A percentile compares a stretch with the other conserved stretches of the same genome.
These are phyloP conservation scores for Oreochromis aureus DNA, from an alignment of 2,113 vertebrate genomes.

Conservation along the genomic window DNA sequence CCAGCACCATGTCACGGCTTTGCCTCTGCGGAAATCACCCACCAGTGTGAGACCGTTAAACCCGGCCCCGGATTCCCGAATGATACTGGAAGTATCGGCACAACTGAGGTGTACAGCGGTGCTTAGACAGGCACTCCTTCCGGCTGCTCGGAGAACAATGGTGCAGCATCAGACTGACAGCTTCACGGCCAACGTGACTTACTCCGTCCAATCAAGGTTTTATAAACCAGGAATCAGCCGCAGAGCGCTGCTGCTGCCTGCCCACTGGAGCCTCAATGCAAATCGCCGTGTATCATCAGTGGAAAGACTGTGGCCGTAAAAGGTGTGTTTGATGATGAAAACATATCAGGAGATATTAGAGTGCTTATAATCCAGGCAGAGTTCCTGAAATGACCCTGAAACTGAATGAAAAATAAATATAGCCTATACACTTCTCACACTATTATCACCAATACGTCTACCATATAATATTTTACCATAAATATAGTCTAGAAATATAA, in stretches of 20 bases:
- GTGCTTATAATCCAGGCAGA: not conserved
- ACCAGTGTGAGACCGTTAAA: not conserved
- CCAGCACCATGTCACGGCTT: not conserved
- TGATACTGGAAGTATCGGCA: slow-evolving; percentile 5
- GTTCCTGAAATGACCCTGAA: not conserved
- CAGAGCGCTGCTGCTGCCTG: slow-evolving; percentile 26
- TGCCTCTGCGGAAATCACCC: not conserved
- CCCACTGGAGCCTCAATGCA: not conserved
- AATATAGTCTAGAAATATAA: not conserved
- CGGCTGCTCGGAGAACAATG: slow-evolving; percentile 72
- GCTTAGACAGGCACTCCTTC: slow-evolving; percentile 42
- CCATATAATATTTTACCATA: not conserved
- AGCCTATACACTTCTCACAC: not conserved
- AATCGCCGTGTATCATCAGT: not conserved
- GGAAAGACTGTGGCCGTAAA: not conserved
- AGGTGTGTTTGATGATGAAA: not conserved
- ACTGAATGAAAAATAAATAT: not conserved
- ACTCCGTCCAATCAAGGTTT: slow-evolving; percentile 59
- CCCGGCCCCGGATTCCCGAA: not conserved
- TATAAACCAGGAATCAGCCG: slow-evolving; percentile 13
- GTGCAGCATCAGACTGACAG: slow-evolving; percentile 71
- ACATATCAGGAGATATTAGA: not conserved
- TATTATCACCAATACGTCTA: not conserved
- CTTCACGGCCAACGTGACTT: slow-evolving; percentile 68
- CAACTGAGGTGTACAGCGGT: slow-evolving; percentile 17